Evolutionary conservation across 1,140 invertebrate genomes (phyloP), one percentile per base, ranked within the genome.

Genomic region (Micrasema minimum): DNA sequence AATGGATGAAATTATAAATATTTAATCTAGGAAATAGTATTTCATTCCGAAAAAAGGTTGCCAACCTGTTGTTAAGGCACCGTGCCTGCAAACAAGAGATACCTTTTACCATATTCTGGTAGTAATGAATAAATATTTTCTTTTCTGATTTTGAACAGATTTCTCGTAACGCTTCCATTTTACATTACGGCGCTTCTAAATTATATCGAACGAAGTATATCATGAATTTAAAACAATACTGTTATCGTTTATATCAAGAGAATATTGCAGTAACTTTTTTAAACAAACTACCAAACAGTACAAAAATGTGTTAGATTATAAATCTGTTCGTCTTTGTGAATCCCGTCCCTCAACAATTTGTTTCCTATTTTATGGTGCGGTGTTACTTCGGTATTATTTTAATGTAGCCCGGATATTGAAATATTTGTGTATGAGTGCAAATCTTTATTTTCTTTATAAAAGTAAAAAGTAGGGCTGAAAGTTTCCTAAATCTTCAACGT

Each of bases 91-190:
- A 59, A 59, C 55, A 41, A 38, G 55, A 10, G 37, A 59, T 37
- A 3, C n/a, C 16, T 59, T 20, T 48, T 48, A 20, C 46, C 46
- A 7, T 48, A 16, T 48, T 38, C 55, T 10, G n/a, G 12, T 2
- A 53, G 12, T 53, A 53, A 53, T 53, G 50, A 53, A 53, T 53
- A 26, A n/a, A n/a, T 53, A 53, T 53, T 53, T 53, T n/a, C 23
- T 53, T 53, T n/a, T 12, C 50, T 53, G 50, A 53, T 53, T 53
- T 53, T 16, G 50, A 22, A 14, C 23, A 12, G 50, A 31, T 35
- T 53, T 12, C 23, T 7, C 26, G 26, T 31, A 31, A 7, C 26
- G 26, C 26, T 31, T 7, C 2, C 26, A 31, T 31, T 31, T 31
- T 31, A 31, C 7, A 4, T 31, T 4, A 31, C 26, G 26, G 26